Evolutionary conservation across 2,113 vertebrate species (phyloP).

Genomic region (Amazona vittata): DNA sequence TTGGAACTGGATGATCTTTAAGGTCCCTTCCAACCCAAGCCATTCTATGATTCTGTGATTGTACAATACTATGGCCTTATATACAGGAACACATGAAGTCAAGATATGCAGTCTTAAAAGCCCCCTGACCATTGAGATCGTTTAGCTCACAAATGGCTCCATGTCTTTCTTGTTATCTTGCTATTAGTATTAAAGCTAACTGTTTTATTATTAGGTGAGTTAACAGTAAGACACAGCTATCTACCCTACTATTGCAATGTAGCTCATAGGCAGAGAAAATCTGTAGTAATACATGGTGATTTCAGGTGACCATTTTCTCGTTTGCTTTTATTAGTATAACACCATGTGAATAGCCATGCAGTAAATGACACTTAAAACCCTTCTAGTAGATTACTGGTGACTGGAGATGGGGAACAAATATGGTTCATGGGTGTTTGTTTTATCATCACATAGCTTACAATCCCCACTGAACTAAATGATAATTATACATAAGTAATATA

Average conservation of each 20-base stretch:
- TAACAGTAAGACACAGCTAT: neutral
- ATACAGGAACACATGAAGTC: neutral
- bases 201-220: neutral
- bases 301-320: neutral
- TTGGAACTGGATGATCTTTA: neutral
- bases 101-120: neutral
- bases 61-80: neutral
- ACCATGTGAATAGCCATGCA: neutral
- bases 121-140: neutral
- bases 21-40: neutral
- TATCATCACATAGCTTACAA: neutral
- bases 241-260: neutral
- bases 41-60: neutral
- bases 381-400: neutral
- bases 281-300: neutral
- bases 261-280: neutral
- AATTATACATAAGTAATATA: neutral
- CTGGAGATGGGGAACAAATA: neutral
- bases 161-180: neutral
- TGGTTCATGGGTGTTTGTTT: neutral
- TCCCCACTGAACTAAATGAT: neutral
- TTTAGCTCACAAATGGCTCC: neutral
- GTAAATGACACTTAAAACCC: neutral
- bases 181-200: neutral
- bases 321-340: neutral